These are phyloP conservation scores for Crossaster papposus DNA, from an alignment of 53 echinoderm and acorn worm genomes.

Conservation along the genomic window DNA sequence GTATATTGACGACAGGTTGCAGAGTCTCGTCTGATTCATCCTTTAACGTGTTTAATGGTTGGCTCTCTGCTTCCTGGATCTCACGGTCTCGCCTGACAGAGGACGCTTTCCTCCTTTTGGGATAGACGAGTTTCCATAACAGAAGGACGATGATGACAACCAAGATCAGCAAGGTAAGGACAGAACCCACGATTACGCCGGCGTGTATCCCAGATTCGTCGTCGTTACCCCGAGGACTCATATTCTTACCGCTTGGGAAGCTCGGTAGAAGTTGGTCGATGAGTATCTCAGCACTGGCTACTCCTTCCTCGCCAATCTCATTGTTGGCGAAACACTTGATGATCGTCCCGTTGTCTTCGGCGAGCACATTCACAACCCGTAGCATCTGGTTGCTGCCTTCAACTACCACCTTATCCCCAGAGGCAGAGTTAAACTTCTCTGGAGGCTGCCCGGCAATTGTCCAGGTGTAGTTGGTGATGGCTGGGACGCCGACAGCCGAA, in stretches of 20 bases:
- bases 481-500: slow-evolving; percentile 18
- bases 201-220: slow-evolving; percentile 23
- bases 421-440: slow-evolving; percentile 1
- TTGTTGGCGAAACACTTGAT: slow-evolving; percentile 48
- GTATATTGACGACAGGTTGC: not conserved
- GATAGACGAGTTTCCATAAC: slow-evolving; percentile 8
- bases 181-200: slow-evolving; percentile 40
- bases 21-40: not conserved
- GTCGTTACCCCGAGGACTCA: not conserved
- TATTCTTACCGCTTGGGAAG: slow-evolving; percentile 17
- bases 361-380: slow-evolving; percentile 27
- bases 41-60: slow-evolving; percentile 10
- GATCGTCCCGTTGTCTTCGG: slow-evolving; percentile 36
- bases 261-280: slow-evolving; percentile 16
- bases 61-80: slow-evolving; percentile 6
- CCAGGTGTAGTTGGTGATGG: slow-evolving; percentile 55
- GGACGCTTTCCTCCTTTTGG: slow-evolving; percentile 22
- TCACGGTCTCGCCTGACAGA: slow-evolving; percentile 2
- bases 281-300: slow-evolving; percentile 11
- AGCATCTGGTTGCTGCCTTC: slow-evolving; percentile 16
- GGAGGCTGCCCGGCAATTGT: slow-evolving; percentile 15
- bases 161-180: slow-evolving; percentile 22
- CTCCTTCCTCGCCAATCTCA: slow-evolving; percentile 43
- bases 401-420: slow-evolving; percentile 21
- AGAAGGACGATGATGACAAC: slow-evolving; percentile 24